A percentile compares a stretch with the other conserved stretches of the same genome.
Evolutionary conservation across 2,888 invertebrate species (phyloP).

Genomic region (Tetrapedia diversipes): DNA sequence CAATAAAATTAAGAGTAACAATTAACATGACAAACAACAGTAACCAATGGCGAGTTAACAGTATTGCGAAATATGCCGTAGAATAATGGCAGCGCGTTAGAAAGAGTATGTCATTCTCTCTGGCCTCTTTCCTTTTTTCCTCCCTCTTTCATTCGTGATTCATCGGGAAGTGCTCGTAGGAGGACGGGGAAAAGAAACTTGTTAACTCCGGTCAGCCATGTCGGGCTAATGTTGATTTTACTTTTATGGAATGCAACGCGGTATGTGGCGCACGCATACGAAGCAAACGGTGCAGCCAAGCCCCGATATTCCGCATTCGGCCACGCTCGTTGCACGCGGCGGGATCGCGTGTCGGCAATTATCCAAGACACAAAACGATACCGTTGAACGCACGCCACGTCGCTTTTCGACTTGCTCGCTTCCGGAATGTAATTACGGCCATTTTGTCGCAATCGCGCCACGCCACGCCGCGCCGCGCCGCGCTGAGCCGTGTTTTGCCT

Average conservation of each 20-base stretch:
- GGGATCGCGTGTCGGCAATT: constrained; percentile 72
- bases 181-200: not conserved
- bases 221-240: constrained; percentile 21
- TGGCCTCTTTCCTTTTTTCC: not conserved
- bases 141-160: not conserved
- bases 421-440: constrained; percentile 69
- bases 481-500: constrained; percentile 23
- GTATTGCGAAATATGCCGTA: too few species aligned
- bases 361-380: constrained; percentile 64
- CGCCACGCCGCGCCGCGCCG: constrained; percentile 26
- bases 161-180: too few species aligned
- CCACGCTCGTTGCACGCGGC: constrained; percentile 27
- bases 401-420: constrained; percentile 62
- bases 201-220: not conserved
- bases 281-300: constrained; percentile 16
- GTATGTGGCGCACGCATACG: constrained; percentile 17
- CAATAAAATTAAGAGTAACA: too few species aligned
- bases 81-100: too few species aligned
- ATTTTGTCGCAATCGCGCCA: constrained; percentile 61
- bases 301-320: not conserved
- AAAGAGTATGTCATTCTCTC: not conserved
- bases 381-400: constrained; percentile 51
- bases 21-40: too few species aligned
- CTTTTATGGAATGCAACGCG: constrained; percentile 22
- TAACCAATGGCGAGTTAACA: too few species aligned